phyloP scores from a whole-genome alignment of 2,888 invertebrate species.

The Platypus cylindrus region DNA sequence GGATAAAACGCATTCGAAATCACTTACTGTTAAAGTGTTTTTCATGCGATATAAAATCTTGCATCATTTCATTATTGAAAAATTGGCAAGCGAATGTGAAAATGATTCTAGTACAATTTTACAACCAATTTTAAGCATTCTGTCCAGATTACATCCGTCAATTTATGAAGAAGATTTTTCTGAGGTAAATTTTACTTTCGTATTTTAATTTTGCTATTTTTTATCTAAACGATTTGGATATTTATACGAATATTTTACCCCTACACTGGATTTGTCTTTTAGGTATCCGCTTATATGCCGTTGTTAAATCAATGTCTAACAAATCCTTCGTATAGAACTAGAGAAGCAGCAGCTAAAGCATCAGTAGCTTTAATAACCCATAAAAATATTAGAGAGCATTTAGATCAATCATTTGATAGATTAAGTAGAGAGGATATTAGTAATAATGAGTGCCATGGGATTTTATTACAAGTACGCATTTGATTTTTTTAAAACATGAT shows the following conservation, averaged over 20 bases:
- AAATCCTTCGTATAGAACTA: constrained; percentile 53
- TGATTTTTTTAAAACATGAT: too few species aligned
- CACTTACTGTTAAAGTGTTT: constrained; percentile 67
- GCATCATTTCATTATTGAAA: constrained; percentile 39
- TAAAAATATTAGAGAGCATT: constrained; percentile 24
- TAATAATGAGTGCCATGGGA: constrained; percentile 54
- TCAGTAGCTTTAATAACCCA: constrained; percentile 44
- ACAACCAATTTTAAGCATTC: constrained; percentile 64
- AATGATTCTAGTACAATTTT: constrained; percentile 44
- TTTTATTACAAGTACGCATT: constrained; percentile 48
- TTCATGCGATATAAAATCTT: constrained; percentile 59
- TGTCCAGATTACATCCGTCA: constrained; percentile 67
- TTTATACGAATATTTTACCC: too few species aligned
- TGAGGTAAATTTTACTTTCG: constrained; percentile 35
- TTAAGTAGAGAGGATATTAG: constrained; percentile 24
- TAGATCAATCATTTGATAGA: constrained; percentile 22
- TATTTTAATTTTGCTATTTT: too few species aligned
- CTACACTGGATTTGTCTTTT: too few species aligned
- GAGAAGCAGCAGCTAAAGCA: constrained; percentile 62
- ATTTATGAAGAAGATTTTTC: constrained; percentile 52
- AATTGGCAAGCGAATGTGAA: constrained; percentile 29
- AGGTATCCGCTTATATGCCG: constrained; percentile 54
- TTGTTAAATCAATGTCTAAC: constrained; percentile 49
- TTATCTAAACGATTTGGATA: too few species aligned
- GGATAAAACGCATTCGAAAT: constrained; percentile 45